A percentile compares a stretch with the other conserved stretches of the same genome.
These are phyloP conservation scores for Chaenocephalus aceratus DNA, from an alignment of 2,113 vertebrate genomes.

Conservation along the genomic window DNA sequence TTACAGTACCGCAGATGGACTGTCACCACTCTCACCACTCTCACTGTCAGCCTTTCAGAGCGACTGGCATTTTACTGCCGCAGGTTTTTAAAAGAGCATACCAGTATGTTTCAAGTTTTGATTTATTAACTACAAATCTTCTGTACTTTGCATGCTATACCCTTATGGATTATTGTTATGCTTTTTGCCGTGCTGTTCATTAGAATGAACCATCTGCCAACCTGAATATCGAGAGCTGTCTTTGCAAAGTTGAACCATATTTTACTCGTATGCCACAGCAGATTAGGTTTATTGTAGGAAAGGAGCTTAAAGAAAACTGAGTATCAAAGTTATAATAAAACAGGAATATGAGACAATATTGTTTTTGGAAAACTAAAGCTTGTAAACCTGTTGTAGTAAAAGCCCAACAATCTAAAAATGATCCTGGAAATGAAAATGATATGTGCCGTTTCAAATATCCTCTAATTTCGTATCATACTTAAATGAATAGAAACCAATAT, in stretches of 20 bases:
- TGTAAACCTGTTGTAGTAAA: no score
- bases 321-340: no score
- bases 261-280: no score
- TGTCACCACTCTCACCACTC: neutral
- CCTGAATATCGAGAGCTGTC: no score
- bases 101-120: neutral
- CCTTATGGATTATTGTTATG: neutral
- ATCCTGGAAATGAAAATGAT: no score
- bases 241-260: no score
- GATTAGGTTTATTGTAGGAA: no score
- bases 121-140: neutral
- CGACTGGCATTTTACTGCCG: constrained; percentile 3
- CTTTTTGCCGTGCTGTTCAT: neutral
- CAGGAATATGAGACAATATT: no score
- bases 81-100: neutral
- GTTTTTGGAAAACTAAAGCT: no score
- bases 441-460: neutral
- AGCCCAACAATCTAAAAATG: no score
- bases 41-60: constrained; percentile 31
- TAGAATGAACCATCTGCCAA: no score
- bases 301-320: no score
- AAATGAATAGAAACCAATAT: neutral
- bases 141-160: neutral
- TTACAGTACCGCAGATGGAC: constrained; percentile 38
- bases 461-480: neutral